phyloP scores from a whole-genome alignment of 2,888 invertebrate genomes.

The Sclerodermus sp. region DNA sequence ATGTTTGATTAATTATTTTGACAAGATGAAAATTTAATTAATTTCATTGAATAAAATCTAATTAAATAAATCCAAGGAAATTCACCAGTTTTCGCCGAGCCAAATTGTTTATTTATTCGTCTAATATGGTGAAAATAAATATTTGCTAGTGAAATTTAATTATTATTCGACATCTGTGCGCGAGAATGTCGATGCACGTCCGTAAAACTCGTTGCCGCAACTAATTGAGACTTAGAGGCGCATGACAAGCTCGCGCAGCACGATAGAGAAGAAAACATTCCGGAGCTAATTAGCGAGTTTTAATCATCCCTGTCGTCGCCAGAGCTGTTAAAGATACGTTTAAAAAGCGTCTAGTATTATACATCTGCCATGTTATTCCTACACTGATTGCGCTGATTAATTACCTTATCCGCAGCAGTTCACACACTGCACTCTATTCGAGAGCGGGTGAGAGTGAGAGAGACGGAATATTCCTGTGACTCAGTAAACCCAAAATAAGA shows the following conservation, averaged over 20 bases:
- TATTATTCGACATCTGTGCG: not conserved
- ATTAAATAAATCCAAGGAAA: too few species aligned
- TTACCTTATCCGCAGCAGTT: not conserved
- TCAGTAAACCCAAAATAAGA: too few species aligned
- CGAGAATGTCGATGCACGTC: not conserved
- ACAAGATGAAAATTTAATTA: too few species aligned
- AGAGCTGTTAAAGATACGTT: conserved; percentile 1
- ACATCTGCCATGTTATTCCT: not conserved
- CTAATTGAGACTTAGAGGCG: not conserved
- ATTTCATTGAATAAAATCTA: too few species aligned
- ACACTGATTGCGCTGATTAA: not conserved
- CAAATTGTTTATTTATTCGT: too few species aligned
- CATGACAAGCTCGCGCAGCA: not conserved
- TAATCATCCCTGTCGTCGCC: conserved; percentile 1
- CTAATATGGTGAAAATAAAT: too few species aligned
- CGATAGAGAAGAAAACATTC: not conserved
- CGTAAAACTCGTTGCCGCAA: not conserved
- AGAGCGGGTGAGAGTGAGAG: too few species aligned
- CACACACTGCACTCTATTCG: too few species aligned
- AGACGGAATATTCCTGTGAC: too few species aligned
- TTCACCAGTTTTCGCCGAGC: too few species aligned
- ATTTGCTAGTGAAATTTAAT: not conserved
- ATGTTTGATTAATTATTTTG: too few species aligned
- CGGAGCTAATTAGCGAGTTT: conserved; percentile 1
- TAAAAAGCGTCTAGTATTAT: not conserved